Percentiles rank a stretch among this genome's conserved stretches.
Evolutionary conservation across 2,797 vertebrate species (phyloP).

Genomic region (Phyllotis vaccarum): DNA sequence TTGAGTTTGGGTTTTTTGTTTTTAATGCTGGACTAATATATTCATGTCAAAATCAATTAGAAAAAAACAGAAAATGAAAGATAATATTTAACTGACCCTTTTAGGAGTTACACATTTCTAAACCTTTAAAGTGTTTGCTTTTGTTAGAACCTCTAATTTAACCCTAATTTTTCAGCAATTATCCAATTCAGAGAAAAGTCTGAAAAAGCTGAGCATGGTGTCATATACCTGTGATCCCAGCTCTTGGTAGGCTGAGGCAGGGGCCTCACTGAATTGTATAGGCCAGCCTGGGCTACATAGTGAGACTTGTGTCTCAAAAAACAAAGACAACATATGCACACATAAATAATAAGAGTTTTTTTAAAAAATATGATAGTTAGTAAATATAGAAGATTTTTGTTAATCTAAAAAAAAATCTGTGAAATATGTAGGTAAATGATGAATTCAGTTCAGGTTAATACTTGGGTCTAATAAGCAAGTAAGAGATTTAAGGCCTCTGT

Average conservation of each 20-base stretch:
- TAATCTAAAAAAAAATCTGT: background rate
- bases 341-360: background rate
- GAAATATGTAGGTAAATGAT: background rate
- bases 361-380: background rate
- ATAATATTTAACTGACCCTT: background rate
- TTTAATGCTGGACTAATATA: background rate
- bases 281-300: background rate
- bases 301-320: background rate
- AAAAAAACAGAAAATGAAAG: background rate
- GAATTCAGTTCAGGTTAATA: conserved; percentile 8
- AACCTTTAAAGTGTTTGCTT: background rate
- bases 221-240: background rate
- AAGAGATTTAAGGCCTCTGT: background rate
- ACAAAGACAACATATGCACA: background rate
- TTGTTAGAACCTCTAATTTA: conserved; percentile 21
- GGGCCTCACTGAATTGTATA: background rate
- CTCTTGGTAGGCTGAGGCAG: background rate
- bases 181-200: background rate
- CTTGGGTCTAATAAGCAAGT: background rate
- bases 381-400: background rate
- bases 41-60: background rate
- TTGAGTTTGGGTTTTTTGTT: background rate
- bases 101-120: background rate
- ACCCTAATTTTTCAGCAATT: background rate
- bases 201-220: background rate